Evolutionary conservation across 2,888 invertebrate species (phyloP), one percentile per base, ranked within the genome.

Genomic region (Harpalus rubripes): DNA sequence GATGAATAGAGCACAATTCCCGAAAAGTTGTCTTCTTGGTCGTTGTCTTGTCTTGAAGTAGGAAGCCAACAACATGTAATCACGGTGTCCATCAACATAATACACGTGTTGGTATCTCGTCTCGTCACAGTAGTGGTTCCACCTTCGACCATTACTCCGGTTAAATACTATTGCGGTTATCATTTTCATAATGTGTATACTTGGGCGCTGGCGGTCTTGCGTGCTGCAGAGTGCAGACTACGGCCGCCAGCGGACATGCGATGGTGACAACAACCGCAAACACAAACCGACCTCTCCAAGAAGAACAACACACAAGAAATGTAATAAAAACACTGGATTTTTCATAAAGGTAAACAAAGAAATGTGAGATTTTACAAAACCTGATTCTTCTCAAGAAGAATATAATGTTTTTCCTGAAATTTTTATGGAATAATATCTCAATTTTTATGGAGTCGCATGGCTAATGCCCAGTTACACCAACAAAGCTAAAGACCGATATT

Each of bases 141-240:
- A 72, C 56, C 32, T 68, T 68, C 81, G 81, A 39, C 81, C 78
- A 78, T 84, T 84, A 78, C 76, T 63, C 56, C 78, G 22, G 78
- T 78, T 84, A 84, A 84, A 84, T 78, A 52, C 74, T 85, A 85
- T 85, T 80, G 56, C 80, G 58, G 80, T 80, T 85, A 85, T 85
- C 85, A 80, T 85, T 84, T 76, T 58, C 78, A 78, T 84, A 72
- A 84, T 84, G 65, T 84, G 76, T 84, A 78, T 83, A 83, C 76
- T 74, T 76, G 59, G 58, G 8, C 44, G 63, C 63, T 63, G 18
- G 41, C 41, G 68, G 52, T 59, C 32, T 83, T 83, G 83, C 74
- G 83, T 83, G 39, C 16, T 32, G 32, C 32, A 5, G 32, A 32
- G 32, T 32, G 32, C 32, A 32, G 32, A 32, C 3, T 6, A 32